Conservation (phyloP, 2,797 vertebrate species). For the Betta splendens region DNA sequence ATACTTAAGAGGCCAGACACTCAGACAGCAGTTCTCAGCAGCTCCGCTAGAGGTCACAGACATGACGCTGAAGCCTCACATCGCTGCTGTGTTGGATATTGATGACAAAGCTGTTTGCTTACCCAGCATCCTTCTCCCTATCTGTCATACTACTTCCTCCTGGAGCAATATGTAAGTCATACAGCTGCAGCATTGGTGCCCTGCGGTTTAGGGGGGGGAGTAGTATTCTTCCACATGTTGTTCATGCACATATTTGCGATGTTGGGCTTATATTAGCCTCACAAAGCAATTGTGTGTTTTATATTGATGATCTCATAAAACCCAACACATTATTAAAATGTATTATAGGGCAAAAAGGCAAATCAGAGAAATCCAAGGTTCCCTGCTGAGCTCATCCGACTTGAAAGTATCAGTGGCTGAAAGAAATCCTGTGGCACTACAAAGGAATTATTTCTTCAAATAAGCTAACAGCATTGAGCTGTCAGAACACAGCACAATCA, state of each 20-base stretch:
- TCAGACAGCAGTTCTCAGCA: slow-evolving; percentile 18
- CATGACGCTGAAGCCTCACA: slow-evolving; percentile 10
- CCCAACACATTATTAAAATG: slow-evolving; percentile 17
- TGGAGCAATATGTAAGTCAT: slow-evolving; percentile 60
- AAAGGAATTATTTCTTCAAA: slow-evolving; percentile 62
- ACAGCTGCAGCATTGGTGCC: slow-evolving; percentile 45
- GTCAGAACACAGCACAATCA: slow-evolving; percentile 50
- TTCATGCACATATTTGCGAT: slow-evolving; percentile 29
- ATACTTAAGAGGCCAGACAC: slow-evolving; percentile 12
- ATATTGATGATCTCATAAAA: slow-evolving; percentile 39
- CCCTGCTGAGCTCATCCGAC: slow-evolving; percentile 30
- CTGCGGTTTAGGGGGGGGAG: slow-evolving; percentile 25
- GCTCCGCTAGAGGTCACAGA: slow-evolving; percentile 67
- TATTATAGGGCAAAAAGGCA: slow-evolving; percentile 28
- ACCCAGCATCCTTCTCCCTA: slow-evolving; percentile 61
- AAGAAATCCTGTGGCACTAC: slow-evolving; percentile 64
- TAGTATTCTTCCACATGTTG: slow-evolving; percentile 9
- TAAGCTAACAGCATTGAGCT: slow-evolving; percentile 63
- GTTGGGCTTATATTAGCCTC: slow-evolving; percentile 27
- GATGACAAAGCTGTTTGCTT: slow-evolving; percentile 64
- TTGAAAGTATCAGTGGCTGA: slow-evolving; percentile 55
- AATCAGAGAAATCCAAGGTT: slow-evolving; percentile 27
- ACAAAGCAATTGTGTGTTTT: slow-evolving; percentile 6
- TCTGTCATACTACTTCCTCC: slow-evolving; percentile 62
- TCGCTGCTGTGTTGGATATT: slow-evolving; percentile 46